phyloP scores from a whole-genome alignment of 2,797 vertebrate genomes.

The Helarctos malayanus region DNA sequence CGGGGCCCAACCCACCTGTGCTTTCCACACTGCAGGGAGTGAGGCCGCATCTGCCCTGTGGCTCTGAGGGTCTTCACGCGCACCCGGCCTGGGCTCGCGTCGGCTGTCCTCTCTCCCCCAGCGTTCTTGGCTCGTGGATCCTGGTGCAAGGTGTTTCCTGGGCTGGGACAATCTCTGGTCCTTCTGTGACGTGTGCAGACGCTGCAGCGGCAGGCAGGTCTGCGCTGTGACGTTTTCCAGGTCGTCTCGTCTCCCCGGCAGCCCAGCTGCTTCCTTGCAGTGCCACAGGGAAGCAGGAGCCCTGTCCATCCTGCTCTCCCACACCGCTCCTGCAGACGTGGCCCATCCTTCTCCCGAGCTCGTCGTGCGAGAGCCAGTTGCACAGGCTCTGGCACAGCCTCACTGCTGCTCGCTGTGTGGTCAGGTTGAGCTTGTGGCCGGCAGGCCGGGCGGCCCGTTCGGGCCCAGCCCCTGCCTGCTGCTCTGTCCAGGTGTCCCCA shows the following conservation, averaged over 20 bases:
- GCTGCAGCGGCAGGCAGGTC: background rate
- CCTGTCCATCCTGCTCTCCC: background rate
- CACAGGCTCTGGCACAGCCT: rapidly evolving
- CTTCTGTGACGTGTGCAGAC: background rate
- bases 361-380: too few relatives aligned
- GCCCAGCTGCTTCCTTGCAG: too few relatives aligned
- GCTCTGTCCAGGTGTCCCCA: background rate
- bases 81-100: background rate
- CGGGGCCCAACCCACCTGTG: rapidly evolving
- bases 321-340: background rate
- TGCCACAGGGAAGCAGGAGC: background rate
- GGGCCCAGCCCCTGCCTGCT: background rate
- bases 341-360: background rate
- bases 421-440: rapidly evolving
- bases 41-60: rapidly evolving
- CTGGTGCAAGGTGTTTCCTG: background rate
- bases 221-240: background rate
- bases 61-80: background rate
- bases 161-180: background rate
- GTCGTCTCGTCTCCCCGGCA: background rate
- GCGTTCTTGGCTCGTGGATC: background rate
- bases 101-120: background rate
- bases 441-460: background rate
- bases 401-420: rapidly evolving
- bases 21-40: background rate